phyloP scores from a whole-genome alignment of 53 echinoderm and acorn worm genomes.

The Holothuria scabra region DNA sequence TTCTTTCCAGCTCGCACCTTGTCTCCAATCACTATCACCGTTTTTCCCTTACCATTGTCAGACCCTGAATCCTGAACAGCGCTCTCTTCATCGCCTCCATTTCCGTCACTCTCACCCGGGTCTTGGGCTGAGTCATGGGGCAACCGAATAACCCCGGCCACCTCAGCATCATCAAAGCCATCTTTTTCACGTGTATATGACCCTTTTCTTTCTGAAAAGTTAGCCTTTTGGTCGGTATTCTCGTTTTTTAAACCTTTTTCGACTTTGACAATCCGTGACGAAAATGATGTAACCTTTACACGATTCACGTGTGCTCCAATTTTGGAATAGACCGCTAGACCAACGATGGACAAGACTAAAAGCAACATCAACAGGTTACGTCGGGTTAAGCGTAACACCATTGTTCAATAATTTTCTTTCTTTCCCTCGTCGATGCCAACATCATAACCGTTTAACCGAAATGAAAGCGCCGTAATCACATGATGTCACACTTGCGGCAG shows the following conservation, averaged over 20 bases:
- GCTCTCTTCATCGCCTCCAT: background rate
- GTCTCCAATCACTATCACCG: conserved; percentile 8
- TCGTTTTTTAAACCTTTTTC: background rate
- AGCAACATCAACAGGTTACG: conserved; percentile 23
- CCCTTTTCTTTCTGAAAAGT: background rate
- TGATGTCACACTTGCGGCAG: too few species aligned
- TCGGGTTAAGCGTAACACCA: conserved; percentile 25
- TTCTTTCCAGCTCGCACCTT: conserved; percentile 3
- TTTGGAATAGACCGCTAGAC: conserved; percentile 4
- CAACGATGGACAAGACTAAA: background rate
- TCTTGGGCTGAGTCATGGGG: conserved; percentile 18
- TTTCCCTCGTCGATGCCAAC: too few species aligned
- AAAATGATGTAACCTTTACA: background rate
- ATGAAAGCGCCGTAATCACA: too few species aligned
- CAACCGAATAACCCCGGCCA: background rate
- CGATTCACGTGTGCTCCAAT: conserved; percentile 8
- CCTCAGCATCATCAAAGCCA: background rate
- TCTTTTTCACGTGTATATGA: too few species aligned
- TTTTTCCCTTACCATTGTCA: background rate
- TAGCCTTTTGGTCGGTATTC: background rate
- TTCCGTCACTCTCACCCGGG: background rate
- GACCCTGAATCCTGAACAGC: background rate
- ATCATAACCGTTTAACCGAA: too few species aligned
- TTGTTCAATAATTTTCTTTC: background rate
- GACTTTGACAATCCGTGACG: background rate